phyloP scores from a whole-genome alignment of 2,888 invertebrate species.

The Mythimna albipuncta region DNA sequence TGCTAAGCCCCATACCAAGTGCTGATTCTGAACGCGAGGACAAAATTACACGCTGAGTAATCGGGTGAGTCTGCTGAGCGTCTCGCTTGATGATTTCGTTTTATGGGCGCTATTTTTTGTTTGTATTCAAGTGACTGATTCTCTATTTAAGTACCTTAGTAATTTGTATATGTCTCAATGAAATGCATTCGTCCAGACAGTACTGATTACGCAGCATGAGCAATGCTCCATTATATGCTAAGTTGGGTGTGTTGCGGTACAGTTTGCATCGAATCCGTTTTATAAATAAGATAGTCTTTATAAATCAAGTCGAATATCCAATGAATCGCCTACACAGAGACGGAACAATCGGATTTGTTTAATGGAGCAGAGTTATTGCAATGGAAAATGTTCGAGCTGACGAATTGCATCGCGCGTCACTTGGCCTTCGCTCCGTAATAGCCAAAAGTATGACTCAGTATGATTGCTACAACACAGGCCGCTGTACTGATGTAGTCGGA shows the following conservation, averaged over 20 bases:
- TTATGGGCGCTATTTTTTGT: constrained; percentile 81
- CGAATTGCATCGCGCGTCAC: constrained; percentile 76
- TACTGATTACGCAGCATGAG: constrained; percentile 55
- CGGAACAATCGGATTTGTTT: constrained; percentile 73
- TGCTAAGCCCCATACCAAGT: constrained; percentile 67
- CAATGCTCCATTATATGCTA: constrained; percentile 49
- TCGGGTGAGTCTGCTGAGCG: constrained; percentile 83
- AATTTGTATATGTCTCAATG: constrained; percentile 63
- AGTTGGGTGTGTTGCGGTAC: constrained; percentile 33
- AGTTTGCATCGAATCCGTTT: constrained; percentile 16
- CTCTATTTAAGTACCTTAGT: constrained; percentile 69
- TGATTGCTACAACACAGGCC: constrained; percentile 72
- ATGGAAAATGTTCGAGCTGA: constrained; percentile 73
- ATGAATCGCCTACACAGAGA: constrained; percentile 66
- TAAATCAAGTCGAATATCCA: constrained; percentile 37
- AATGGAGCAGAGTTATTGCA: constrained; percentile 75
- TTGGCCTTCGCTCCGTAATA: constrained; percentile 80
- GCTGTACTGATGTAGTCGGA: constrained; percentile 58
- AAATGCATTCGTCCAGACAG: constrained; percentile 32
- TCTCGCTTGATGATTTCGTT: constrained; percentile 82
- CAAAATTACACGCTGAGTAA: constrained; percentile 88
- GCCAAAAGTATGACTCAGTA: constrained; percentile 82
- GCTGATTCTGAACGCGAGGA: constrained; percentile 70
- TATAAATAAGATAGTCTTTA: constrained; percentile 34
- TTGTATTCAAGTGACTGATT: constrained; percentile 74